phyloP scores from a whole-genome alignment of 1,140 invertebrate genomes.

The Ylistrum balloti region DNA sequence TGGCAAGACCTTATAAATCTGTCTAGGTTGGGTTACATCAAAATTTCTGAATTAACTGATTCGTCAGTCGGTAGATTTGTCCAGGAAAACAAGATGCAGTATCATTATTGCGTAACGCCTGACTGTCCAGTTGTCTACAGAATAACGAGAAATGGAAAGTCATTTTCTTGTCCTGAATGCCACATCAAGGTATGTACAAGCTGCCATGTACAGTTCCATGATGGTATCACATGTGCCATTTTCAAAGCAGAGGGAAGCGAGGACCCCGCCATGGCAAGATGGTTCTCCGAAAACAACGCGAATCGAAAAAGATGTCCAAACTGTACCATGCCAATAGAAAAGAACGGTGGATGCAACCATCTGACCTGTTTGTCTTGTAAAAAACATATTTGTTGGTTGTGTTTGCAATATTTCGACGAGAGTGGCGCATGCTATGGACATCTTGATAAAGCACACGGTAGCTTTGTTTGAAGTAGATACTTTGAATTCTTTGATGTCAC shows the following conservation, averaged over 20 bases:
- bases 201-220: conserved; percentile 71
- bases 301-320: conserved; percentile 39
- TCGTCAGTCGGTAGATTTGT: conserved; percentile 66
- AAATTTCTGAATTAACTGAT: conserved; percentile 51
- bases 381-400: conserved; percentile 11
- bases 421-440: background rate
- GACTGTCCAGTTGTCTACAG: conserved; percentile 74
- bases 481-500: conserved; percentile 44
- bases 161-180: conserved; percentile 70
- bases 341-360: background rate
- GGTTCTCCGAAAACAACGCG: background rate
- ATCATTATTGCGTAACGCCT: conserved; percentile 72
- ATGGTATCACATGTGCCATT: conserved; percentile 70
- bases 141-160: conserved; percentile 55
- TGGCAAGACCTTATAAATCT: conserved; percentile 67
- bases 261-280: background rate
- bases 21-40: conserved; percentile 53
- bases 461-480: conserved; percentile 33
- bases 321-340: background rate
- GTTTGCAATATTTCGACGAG: background rate
- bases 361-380: background rate
- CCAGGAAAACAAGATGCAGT: conserved; percentile 57
- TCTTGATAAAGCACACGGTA: background rate
- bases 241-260: background rate
- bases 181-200: conserved; percentile 66